A percentile compares a stretch with the other conserved stretches of the same genome.
Conservation (phyloP, 2,113 vertebrate genomes). For the Pycnonotus jocosus region DNA sequence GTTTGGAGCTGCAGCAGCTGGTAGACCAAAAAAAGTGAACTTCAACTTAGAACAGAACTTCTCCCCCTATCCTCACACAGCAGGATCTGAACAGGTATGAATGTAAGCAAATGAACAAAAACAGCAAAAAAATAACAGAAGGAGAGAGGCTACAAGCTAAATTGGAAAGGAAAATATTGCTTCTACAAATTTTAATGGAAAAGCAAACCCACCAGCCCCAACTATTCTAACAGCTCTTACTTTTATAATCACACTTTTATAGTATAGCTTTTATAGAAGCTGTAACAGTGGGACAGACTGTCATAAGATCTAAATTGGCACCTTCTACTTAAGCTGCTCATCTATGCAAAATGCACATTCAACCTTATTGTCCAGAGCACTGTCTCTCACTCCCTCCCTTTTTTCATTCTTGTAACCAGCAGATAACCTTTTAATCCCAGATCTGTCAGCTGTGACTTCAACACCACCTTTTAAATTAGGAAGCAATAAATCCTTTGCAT, state of each 20-base stretch:
- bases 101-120: neutral
- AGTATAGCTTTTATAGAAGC: neutral
- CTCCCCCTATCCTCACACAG: neutral
- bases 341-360: neutral
- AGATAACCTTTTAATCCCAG: constrained; percentile 48
- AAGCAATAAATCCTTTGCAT: neutral
- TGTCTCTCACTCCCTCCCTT: accelerated
- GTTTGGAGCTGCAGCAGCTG: neutral
- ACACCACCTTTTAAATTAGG: neutral
- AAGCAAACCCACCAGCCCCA: neutral
- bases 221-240: neutral
- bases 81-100: neutral
- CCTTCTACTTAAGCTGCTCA: neutral
- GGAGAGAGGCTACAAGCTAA: neutral
- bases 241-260: neutral
- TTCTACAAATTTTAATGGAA: neutral
- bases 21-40: neutral
- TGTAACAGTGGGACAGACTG: neutral
- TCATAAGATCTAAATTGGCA: neutral
- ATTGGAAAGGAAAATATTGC: neutral
- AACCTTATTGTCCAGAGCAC: neutral
- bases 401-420: neutral
- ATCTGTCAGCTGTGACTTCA: constrained; percentile 26
- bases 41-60: neutral
- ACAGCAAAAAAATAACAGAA: neutral